These are phyloP conservation scores for Epizoanthus rinbou DNA, from an alignment of 92 coral and sea anemone genomes.

Conservation along the genomic window DNA sequence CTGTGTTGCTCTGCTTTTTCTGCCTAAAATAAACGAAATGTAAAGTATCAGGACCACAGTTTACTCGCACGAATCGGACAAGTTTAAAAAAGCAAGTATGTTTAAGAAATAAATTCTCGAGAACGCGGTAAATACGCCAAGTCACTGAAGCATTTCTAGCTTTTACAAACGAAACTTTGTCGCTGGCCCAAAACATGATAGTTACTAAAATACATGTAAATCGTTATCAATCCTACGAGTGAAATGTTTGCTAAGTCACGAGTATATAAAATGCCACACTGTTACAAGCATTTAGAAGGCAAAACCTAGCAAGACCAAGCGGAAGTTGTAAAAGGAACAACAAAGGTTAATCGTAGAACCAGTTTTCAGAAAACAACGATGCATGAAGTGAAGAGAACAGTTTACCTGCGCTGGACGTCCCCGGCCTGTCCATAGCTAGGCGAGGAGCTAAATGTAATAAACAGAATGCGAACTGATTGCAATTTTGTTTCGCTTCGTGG, in stretches of 20 bases:
- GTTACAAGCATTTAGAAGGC: neutral
- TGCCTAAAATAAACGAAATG: conserved; percentile 31
- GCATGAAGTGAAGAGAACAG: neutral
- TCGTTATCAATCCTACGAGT: conserved; percentile 34
- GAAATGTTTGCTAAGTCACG: conserved; percentile 37
- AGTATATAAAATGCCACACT: conserved; percentile 39
- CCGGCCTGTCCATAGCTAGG: conserved; percentile 28
- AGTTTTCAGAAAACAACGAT: neutral
- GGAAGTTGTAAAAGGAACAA: conserved; percentile 33
- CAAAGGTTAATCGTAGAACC: neutral
- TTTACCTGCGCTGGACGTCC: conserved; percentile 28
- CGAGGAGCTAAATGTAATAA: conserved; percentile 34
- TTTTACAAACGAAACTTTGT: neutral
- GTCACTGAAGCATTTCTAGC: neutral
- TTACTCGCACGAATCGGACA: neutral
- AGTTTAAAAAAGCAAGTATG: conserved; percentile 24
- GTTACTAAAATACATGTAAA: neutral
- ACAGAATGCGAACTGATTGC: conserved; percentile 18
- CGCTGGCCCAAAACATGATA: neutral
- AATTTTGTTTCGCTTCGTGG: conserved; percentile 48
- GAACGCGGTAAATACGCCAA: neutral
- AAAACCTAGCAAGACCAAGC: neutral
- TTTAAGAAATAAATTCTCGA: neutral
- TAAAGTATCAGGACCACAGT: conserved; percentile 13
- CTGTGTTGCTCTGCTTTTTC: conserved; percentile 37